Base-by-base conservation (phyloP, 2,888 invertebrate genomes). In the Lumbricus terrestris region DNA sequence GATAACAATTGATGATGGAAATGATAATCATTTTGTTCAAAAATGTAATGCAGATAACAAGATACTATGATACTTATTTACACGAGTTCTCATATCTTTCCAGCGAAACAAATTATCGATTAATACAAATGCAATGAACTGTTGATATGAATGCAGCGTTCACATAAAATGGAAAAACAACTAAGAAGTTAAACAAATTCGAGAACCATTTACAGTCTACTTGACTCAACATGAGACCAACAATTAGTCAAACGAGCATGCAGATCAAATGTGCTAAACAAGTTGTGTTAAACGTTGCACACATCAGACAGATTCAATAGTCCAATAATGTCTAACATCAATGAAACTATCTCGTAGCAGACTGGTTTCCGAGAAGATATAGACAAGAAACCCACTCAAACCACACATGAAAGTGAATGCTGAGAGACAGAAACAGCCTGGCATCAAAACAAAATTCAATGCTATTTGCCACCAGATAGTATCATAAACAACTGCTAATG, bases 121-220 rank as follows among this genome's bases (percentile, higher is more conserved):
- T 69, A n/a, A 69, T 69, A 69, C 69, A 69, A n/a, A n/a, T n/a
- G 69, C n/a, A n/a, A 69, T 69, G n/a, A 69, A 69, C 69, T 69
- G 69, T 69, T 69, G 69, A 69, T 69, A 69, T 69, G 69, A 69
- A 69, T 69, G 69, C 69, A 69, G n/a, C 8, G 16, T 69, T 69
- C 69, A n/a, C 69, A n/a, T n/a, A n/a, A 69, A n/a, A n/a, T n/a
- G n/a, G 29, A 69, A 29, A 47, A n/a, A n/a, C 4, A 69, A 2
- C 13, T 69, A 16, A 5, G 11, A n/a, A 69, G 29, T n/a, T 69
- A 69, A n/a, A n/a, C 69, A 16, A 69, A 69, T 69, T n/a, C n/a
- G 69, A 69, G n/a, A 69, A 69, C n/a, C 69, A 47, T 20, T 47
- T 47, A 47, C 47, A 47, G 18, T 47, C 47, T 69, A n/a, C n/a